Conservation (phyloP, 2,888 invertebrate genomes). For the Tenthredo scrophulariae region DNA sequence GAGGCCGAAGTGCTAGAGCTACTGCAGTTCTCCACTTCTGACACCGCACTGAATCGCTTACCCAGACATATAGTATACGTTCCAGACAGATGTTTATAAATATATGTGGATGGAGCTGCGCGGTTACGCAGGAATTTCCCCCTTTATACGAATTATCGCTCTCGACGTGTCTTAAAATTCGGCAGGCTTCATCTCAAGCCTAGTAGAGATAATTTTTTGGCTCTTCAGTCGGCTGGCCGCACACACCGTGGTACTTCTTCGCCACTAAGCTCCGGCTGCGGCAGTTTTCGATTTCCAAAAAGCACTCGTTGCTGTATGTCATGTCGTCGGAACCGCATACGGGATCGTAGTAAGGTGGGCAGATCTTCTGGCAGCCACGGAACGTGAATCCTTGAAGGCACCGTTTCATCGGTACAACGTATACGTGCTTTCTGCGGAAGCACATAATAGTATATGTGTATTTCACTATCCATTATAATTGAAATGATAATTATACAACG, state of each 20-base stretch:
- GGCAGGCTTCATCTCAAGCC: constrained; percentile 56
- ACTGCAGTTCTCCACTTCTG: constrained; percentile 6
- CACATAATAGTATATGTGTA: constrained; percentile 55
- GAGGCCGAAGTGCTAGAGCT: neutral
- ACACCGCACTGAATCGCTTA: neutral
- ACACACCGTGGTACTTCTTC: constrained; percentile 90
- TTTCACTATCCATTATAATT: neutral
- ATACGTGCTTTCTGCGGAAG: constrained; percentile 88
- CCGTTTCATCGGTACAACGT: constrained; percentile 93
- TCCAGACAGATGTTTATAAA: constrained; percentile 2
- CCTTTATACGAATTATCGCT: neutral
- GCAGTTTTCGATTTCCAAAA: constrained; percentile 95
- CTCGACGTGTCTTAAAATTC: constrained; percentile 7
- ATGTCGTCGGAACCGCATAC: constrained; percentile 95
- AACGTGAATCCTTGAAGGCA: constrained; percentile 92
- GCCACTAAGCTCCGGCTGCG: constrained; percentile 89
- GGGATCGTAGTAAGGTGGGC: constrained; percentile 92
- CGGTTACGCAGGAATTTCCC: neutral
- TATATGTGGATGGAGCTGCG: neutral
- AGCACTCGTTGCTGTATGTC: constrained; percentile 96
- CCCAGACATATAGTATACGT: neutral
- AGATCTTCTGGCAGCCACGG: constrained; percentile 92
- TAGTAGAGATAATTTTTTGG: constrained; percentile 93
- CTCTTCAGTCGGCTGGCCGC: constrained; percentile 91
- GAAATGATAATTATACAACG: neutral